Percentiles rank a stretch among this genome's conserved stretches.
These are phyloP conservation scores for cattle (Bos taurus) DNA, from an alignment of 2,113 vertebrate species.

Conservation along the genomic window DNA sequence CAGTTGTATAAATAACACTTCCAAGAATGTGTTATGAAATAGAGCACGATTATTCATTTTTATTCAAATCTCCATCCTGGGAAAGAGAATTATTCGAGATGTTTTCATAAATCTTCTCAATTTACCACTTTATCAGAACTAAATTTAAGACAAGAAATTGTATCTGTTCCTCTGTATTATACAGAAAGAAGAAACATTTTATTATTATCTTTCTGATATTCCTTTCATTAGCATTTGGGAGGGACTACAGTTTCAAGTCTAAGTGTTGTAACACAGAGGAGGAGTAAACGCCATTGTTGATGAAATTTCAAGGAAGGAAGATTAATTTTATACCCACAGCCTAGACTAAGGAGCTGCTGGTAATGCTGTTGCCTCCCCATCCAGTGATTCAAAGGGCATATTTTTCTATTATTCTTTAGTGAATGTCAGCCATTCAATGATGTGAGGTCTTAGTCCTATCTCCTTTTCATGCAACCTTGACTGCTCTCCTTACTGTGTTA, in stretches of 20 bases:
- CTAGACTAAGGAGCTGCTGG: not conserved
- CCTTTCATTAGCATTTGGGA: not conserved
- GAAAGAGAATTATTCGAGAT: not conserved
- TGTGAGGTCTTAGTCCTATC: not conserved
- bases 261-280: not conserved
- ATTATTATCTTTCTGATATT: not conserved
- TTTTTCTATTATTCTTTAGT: not conserved
- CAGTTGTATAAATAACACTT: not conserved
- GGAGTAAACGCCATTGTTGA: not conserved
- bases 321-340: not conserved
- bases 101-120: constrained; percentile 1
- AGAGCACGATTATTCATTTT: not conserved
- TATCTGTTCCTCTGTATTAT: not conserved
- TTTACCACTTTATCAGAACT: not conserved
- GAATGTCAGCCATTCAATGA: not conserved
- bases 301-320: not conserved
- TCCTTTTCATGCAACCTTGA: not conserved
- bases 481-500: not conserved
- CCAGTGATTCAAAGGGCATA: not conserved
- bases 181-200: not conserved
- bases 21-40: not conserved
- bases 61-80: not conserved
- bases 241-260: not conserved
- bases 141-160: not conserved
- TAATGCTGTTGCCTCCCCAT: not conserved